These are phyloP conservation scores for Cylindroiulus punctatus DNA, from an alignment of 2,888 invertebrate genomes.

Conservation along the genomic window DNA sequence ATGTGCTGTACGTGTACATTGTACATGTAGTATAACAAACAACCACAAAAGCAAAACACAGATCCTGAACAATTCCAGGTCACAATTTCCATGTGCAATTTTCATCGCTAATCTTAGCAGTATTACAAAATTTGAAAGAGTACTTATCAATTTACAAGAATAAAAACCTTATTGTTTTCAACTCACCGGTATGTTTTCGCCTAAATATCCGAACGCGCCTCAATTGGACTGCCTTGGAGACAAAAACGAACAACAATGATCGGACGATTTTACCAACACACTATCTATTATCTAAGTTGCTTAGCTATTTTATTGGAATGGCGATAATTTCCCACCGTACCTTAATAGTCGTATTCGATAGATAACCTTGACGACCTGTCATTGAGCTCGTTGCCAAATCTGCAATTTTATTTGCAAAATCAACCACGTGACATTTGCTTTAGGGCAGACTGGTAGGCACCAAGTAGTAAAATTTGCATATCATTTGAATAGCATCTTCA, in stretches of 20 bases:
- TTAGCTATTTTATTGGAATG: neutral
- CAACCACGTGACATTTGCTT: neutral
- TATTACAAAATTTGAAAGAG: no score
- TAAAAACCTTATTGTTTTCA: neutral
- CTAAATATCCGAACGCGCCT: neutral
- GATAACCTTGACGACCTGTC: constrained; percentile 35
- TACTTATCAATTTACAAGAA: no score
- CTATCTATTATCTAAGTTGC: neutral
- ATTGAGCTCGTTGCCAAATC: neutral
- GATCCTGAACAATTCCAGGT: no score
- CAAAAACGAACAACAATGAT: neutral
- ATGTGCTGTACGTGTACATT: no score
- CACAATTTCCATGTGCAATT: no score
- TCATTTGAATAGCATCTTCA: neutral
- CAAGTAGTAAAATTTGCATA: neutral
- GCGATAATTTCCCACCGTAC: neutral
- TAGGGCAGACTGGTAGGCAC: neutral
- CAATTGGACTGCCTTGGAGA: neutral
- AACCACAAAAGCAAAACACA: no score
- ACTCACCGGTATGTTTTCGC: neutral
- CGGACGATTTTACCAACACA: neutral
- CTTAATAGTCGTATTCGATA: neutral
- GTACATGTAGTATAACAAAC: no score
- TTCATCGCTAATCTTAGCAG: no score
- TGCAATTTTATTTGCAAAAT: neutral